Evolutionary conservation across 2,888 invertebrate species (phyloP), one percentile per base, ranked within the genome.

Genomic region (Muschampia plurimacula): DNA sequence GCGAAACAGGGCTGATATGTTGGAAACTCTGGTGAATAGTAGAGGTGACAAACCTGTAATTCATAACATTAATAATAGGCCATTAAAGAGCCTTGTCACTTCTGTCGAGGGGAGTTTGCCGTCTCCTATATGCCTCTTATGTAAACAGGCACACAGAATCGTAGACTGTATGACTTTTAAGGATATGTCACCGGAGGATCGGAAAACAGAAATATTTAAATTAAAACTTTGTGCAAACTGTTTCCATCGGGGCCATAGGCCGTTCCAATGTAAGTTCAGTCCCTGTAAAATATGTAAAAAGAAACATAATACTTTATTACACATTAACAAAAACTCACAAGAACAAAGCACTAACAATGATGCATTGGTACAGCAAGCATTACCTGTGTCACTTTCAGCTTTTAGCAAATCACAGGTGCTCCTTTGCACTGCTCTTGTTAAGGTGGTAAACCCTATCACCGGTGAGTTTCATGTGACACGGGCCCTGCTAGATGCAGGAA

Each of bases 401-500:
- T 9, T 55, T 22, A 6, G 22, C 3, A 8, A 9, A 4, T 9
- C 5, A 8, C 55, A 55, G 22, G 55, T 55, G 7, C 22, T 55
- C 1, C 22, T 55, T 22, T 55, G 55, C 22, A 55, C 55, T 22
- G 55, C 55, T 22, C 15, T 55, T 15, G 22, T 55, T 22, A 55
- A 55, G 55, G 55, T 55, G 9, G 22, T 55, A 9, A 15, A 55
- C 9, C 15, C 15, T 9, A 7, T 22, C 1, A 55, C 55, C 1
- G 15, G 22, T 9, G 44, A 63, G 12, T 41, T 15, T 64, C 41
- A 64, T 7, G 41, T 44, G 44, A 41, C 44, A 15, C 63, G 63
- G 22, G 63, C 63, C 41, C 22, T 64, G 8, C 12, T 64, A 44
- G 63, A 64, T 44, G 41, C 63, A 22, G 63, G 63, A 44, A 64